These are phyloP conservation scores for Rallus limicola DNA, from an alignment of 2,113 vertebrate genomes.

Conservation along the genomic window DNA sequence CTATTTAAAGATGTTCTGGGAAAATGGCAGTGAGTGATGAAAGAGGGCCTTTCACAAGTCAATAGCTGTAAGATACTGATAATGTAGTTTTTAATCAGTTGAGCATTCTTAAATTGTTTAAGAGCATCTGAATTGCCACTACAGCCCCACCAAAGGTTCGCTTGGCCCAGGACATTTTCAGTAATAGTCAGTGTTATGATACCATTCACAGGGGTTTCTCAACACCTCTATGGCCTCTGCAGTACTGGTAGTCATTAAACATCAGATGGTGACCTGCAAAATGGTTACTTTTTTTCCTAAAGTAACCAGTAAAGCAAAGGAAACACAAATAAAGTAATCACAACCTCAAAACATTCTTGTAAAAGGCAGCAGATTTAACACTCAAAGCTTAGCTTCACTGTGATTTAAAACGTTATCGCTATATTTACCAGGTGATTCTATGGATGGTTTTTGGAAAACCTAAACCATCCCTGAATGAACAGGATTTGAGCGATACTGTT, in stretches of 20 bases:
- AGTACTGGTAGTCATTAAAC: neutral
- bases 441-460: neutral
- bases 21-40: neutral
- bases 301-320: neutral
- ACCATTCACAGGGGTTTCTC: neutral
- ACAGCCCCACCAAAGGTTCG: neutral
- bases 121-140: neutral
- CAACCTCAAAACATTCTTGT: neutral
- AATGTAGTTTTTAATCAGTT: neutral
- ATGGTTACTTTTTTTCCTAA: neutral
- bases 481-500: neutral
- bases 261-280: neutral
- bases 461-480: neutral
- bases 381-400: neutral
- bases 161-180: neutral
- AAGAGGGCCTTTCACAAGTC: neutral
- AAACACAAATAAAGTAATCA: neutral
- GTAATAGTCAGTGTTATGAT: neutral
- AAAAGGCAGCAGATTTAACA: neutral
- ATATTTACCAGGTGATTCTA: neutral
- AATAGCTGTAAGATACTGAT: neutral
- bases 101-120: neutral
- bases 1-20: neutral
- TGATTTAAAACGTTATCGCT: neutral
- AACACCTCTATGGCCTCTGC: neutral